Percentiles rank a stretch among this genome's conserved stretches.
These are phyloP conservation scores for Nothura maculosa DNA, from an alignment of 2,797 vertebrate genomes.

Conservation along the genomic window DNA sequence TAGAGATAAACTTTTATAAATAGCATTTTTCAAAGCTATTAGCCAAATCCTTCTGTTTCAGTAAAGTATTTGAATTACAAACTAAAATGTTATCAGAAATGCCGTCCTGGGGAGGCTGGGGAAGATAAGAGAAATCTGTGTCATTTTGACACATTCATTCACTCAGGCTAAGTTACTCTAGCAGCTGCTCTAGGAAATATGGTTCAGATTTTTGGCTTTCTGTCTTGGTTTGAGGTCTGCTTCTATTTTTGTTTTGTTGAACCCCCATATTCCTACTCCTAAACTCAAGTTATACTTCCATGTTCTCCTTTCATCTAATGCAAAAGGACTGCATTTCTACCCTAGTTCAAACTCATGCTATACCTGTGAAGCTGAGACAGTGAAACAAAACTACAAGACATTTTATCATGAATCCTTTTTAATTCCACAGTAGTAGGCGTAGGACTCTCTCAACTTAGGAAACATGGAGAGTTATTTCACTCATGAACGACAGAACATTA, in stretches of 20 bases:
- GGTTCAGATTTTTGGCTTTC: neutral
- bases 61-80: neutral
- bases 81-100: neutral
- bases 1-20: neutral
- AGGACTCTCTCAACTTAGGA: neutral
- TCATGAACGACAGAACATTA: neutral
- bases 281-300: neutral
- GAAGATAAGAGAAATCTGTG: neutral
- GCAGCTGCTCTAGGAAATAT: neutral
- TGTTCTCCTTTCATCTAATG: neutral
- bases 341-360: neutral
- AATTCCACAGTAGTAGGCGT: neutral
- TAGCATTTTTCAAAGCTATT: neutral
- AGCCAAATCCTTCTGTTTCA: neutral
- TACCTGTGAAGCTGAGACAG: neutral
- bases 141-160: neutral
- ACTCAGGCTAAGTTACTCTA: neutral
- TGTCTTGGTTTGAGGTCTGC: neutral
- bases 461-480: neutral
- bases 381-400: accelerated
- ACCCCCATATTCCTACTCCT: accelerated
- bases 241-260: neutral
- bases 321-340: neutral
- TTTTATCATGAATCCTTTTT: neutral
- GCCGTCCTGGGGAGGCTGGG: accelerated